A percentile compares a stretch with the other conserved stretches of the same genome.
Evolutionary conservation across 2,797 vertebrate species (phyloP).

Genomic region (Pogoniulus pusillus): DNA sequence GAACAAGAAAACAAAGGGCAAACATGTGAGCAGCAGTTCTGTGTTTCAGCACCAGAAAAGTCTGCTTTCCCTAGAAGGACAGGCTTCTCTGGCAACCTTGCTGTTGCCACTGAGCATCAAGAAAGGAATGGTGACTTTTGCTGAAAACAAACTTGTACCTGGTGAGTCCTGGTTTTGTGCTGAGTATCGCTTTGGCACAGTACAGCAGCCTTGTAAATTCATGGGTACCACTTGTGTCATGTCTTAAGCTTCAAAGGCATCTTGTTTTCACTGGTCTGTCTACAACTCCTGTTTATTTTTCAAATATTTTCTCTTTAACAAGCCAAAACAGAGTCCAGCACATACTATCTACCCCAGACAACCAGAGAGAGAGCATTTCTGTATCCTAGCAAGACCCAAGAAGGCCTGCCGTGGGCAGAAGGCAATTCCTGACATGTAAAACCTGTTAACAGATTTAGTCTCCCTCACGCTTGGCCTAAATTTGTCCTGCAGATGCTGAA

Average conservation of each 20-base stretch:
- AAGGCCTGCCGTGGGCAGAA: conserved; percentile 24
- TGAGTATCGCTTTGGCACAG: background rate
- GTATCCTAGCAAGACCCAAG: background rate
- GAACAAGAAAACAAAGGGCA: background rate
- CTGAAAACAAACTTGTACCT: background rate
- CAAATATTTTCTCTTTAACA: conserved; percentile 53
- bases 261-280: conserved; percentile 33
- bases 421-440: conserved; percentile 9
- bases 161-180: background rate
- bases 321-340: conserved; percentile 18
- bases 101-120: background rate
- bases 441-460: conserved; percentile 1
- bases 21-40: background rate
- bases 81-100: background rate
- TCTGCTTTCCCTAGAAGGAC: background rate
- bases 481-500: background rate
- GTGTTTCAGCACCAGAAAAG: background rate
- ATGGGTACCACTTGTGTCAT: background rate
- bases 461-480: background rate
- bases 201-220: conserved; percentile 5
- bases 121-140: background rate
- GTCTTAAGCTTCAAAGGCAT: conserved; percentile 2
- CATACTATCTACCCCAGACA: background rate
- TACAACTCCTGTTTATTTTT: conserved; percentile 35
- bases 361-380: background rate